Conservation (phyloP, 2,888 invertebrate genomes). For the Tineola bisselliella region DNA sequence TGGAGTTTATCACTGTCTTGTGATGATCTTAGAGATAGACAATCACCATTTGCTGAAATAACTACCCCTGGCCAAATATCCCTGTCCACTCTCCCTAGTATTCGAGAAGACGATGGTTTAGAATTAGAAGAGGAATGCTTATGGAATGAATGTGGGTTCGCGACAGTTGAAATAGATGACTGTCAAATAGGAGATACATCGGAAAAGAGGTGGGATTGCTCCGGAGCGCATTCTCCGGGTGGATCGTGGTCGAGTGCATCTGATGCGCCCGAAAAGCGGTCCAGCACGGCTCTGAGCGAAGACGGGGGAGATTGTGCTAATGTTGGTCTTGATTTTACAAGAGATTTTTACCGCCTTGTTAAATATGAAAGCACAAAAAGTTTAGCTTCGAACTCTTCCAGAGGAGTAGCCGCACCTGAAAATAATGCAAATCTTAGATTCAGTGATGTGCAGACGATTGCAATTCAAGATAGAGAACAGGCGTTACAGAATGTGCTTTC, state of each 20-base stretch:
- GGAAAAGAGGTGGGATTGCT: constrained; percentile 74
- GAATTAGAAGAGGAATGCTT: constrained; percentile 80
- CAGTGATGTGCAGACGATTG: constrained; percentile 56
- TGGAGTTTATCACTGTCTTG: constrained; percentile 80
- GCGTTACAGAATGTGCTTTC: constrained; percentile 77
- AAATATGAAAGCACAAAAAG: constrained; percentile 85
- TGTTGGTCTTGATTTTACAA: constrained; percentile 78
- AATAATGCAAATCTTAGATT: constrained; percentile 59
- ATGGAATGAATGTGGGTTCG: constrained; percentile 80
- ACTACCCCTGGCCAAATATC: constrained; percentile 72
- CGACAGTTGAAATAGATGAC: constrained; percentile 73
- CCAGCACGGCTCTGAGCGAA: constrained; percentile 75
- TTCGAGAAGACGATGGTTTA: constrained; percentile 76
- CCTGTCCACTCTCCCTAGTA: constrained; percentile 74
- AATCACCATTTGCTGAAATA: constrained; percentile 59
- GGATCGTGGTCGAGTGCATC: constrained; percentile 70
- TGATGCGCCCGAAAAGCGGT: constrained; percentile 73
- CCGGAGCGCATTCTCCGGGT: constrained; percentile 66
- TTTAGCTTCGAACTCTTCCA: constrained; percentile 77
- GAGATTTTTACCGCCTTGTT: constrained; percentile 82
- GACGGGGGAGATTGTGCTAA: constrained; percentile 76
- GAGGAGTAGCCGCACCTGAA: constrained; percentile 61
- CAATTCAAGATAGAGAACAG: constrained; percentile 71
- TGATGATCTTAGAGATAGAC: constrained; percentile 72
- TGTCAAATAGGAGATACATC: constrained; percentile 66